A percentile compares a stretch with the other conserved stretches of the same genome.
These are phyloP conservation scores for Eunapius fragilis DNA, from an alignment of 37 sponge, comb jelly and placozoan genomes.

Conservation along the genomic window DNA sequence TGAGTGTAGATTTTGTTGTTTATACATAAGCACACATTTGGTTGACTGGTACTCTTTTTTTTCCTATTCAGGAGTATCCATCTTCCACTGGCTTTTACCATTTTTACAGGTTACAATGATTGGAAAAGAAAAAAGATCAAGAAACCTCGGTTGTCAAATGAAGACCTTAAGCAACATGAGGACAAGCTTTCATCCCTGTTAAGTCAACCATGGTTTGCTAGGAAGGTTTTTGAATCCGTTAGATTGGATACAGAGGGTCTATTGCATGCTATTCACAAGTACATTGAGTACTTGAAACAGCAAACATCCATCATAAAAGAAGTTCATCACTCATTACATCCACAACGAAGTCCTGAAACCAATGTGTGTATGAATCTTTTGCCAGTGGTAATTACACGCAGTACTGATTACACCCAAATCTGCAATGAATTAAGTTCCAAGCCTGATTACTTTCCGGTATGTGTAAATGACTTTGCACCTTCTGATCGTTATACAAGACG, in stretches of 20 bases:
- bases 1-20: neutral
- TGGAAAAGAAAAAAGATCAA: conserved; percentile 7
- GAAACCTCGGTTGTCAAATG: conserved; percentile 5
- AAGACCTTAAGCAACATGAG: neutral
- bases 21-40: neutral
- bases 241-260: conserved; percentile 7
- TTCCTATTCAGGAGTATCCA: conserved; percentile 2
- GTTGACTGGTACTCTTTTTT: neutral
- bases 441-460: neutral
- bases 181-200: conserved; percentile 6
- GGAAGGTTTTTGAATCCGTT: conserved; percentile 1
- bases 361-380: neutral
- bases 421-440: neutral
- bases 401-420: neutral
- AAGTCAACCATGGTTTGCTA: conserved; percentile 5
- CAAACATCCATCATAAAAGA: neutral
- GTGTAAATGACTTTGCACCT: conserved; percentile 5
- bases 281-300: neutral
- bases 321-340: neutral
- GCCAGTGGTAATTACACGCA: neutral
- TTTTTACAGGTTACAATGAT: conserved; percentile 2
- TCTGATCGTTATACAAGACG: neutral
- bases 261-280: conserved; percentile 1
- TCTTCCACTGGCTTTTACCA: conserved; percentile 2
- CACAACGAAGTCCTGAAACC: neutral